These are phyloP conservation scores for Hyppa rectilinea DNA, from an alignment of 2,888 invertebrate species.

Conservation along the genomic window DNA sequence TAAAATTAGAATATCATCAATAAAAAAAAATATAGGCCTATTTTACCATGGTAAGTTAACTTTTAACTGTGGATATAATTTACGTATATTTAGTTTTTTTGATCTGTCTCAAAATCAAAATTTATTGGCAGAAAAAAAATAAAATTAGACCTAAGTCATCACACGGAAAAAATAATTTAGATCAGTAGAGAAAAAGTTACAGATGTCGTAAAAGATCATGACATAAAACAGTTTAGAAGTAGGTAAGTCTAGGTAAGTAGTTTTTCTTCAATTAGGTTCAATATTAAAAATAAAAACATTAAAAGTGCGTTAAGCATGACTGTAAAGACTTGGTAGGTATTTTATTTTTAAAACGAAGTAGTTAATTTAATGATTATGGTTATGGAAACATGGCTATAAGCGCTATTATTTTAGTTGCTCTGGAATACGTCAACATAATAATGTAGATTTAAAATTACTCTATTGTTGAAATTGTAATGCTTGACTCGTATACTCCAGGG, in stretches of 20 bases:
- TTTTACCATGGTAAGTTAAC: not conserved
- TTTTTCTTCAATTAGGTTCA: not conserved
- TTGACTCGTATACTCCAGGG: not conserved
- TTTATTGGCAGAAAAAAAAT: no score
- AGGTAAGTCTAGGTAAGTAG: not conserved
- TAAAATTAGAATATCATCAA: not conserved
- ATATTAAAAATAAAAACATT: not conserved
- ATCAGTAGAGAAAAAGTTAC: not conserved
- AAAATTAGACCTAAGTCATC: no score
- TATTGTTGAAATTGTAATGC: slow-evolving; percentile 5
- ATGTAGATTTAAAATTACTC: slow-evolving; percentile 3
- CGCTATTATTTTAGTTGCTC: no score
- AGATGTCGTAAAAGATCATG: not conserved
- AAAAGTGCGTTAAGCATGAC: not conserved
- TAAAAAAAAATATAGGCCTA: not conserved
- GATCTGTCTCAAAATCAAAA: not conserved
- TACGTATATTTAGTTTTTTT: not conserved
- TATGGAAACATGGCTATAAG: not conserved
- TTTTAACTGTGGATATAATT: not conserved
- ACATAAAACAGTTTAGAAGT: not conserved
- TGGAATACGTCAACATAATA: slow-evolving; percentile 2
- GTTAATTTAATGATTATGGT: not conserved
- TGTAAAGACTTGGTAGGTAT: no score
- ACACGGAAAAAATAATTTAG: not conserved
- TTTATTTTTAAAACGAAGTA: not conserved